Evolutionary conservation across 2,888 invertebrate genomes (phyloP), one percentile per base, ranked within the genome.

Genomic region (Antheraea yamamai): DNA sequence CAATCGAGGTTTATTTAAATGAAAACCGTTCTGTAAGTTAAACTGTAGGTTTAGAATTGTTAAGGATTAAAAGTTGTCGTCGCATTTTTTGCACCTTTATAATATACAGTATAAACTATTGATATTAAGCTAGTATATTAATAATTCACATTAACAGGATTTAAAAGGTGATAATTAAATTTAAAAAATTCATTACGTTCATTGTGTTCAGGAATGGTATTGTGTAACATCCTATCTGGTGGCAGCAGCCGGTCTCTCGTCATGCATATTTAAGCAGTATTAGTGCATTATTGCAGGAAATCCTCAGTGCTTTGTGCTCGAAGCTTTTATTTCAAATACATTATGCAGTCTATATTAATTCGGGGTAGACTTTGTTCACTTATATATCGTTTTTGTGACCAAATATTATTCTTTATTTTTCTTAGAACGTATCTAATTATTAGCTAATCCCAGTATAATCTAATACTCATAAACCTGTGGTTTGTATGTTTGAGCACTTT

Each of bases 261-360:
- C 80, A 85, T 89, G 86, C 84, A 89, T 89, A 86, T 87, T 89
- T 85, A 81, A 87, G 81, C 76, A 61, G 61, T 79, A 79, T 82
- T 81, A 81, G 79, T 82, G 82, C 83, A 86, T 84, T 83, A 84
- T 81, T 81, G 79, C 79, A 80, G 80, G 81, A 83, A 84, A 84
- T 86, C 81, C 79, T 75, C 77, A 76, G 78, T 79, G 39, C 39
- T 70, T 70, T 70, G 39, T 76, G 23, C n/a, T n/a, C 73, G 23
- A 70, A 58, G 74, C 71, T 71, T 74, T 74, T 74, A 74, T 74
- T 71, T 71, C 68, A 52, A 30, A 51, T 10, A 14, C 47, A 70
- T 71, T 71, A 71, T 58, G 52, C 51, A 52, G 16, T 30, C 4
- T 39, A 66, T 23, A 71, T 71, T 39, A 74, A 74, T 70, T 55